These are phyloP conservation scores for Gymnogyps californianus DNA, from an alignment of 2,113 vertebrate genomes.

Conservation along the genomic window DNA sequence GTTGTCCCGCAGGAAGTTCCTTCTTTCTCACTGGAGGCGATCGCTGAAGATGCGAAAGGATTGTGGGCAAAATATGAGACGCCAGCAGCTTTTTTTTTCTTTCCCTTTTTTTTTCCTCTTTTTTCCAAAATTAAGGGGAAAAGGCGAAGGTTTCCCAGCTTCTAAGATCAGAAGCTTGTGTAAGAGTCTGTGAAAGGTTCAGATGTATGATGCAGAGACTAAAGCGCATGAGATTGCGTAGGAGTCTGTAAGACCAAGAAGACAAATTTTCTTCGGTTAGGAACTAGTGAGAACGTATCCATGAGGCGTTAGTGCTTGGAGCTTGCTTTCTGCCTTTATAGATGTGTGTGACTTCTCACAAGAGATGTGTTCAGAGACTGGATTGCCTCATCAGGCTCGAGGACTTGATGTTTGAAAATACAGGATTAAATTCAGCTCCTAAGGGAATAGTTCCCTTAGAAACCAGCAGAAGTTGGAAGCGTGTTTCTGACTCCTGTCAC, in stretches of 20 bases:
- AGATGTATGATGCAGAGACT: not conserved
- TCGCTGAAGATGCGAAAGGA: not conserved
- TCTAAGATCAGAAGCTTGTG: not conserved
- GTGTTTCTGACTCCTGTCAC: not conserved
- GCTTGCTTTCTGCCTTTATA: not conserved
- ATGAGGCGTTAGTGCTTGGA: not conserved
- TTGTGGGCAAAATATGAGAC: not conserved
- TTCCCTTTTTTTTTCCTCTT: no score
- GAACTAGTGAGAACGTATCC: not conserved
- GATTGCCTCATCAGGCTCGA: not conserved
- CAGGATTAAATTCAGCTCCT: not conserved
- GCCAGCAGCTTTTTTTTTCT: not conserved
- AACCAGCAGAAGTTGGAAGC: not conserved
- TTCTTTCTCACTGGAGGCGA: not conserved
- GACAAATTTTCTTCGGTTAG: no score
- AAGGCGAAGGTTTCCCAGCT: not conserved
- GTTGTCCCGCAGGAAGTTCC: not conserved
- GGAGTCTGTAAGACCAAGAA: not conserved
- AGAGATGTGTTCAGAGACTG: not conserved
- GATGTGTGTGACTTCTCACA: not conserved
- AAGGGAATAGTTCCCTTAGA: not conserved
- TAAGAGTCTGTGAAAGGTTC: not conserved
- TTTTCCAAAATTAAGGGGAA: not conserved
- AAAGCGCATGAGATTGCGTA: accelerated
- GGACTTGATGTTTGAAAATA: not conserved